Evolutionary conservation across 2,113 vertebrate species (phyloP).

Genomic region (Rostratula benghalensis): DNA sequence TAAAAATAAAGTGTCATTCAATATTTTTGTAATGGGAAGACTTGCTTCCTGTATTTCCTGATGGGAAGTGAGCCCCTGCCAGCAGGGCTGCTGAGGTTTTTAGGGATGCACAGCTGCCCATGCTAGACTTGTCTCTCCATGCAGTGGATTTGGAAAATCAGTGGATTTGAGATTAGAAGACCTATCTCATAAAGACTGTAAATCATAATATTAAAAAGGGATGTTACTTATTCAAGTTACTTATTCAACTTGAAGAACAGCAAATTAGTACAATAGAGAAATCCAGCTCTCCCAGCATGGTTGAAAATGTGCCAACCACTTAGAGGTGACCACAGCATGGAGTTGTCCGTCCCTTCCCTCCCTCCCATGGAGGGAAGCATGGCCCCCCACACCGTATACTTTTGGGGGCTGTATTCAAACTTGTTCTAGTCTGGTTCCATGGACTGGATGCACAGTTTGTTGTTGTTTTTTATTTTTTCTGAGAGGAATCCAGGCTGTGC

Average conservation of each 20-base stretch:
- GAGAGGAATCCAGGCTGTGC: not conserved
- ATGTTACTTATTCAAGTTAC: no score
- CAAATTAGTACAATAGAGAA: not conserved
- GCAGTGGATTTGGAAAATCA: not conserved
- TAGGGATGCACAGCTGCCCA: not conserved
- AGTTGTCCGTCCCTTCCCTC: not conserved
- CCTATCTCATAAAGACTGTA: not conserved
- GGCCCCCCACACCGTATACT: rapidly evolving
- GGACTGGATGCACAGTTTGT: not conserved
- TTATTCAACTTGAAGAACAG: not conserved
- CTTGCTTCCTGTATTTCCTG: not conserved
- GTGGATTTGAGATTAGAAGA: not conserved
- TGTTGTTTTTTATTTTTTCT: no score
- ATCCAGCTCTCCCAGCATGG: not conserved
- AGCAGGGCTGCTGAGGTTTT: not conserved
- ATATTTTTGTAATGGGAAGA: not conserved
- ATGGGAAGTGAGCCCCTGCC: not conserved
- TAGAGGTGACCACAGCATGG: not conserved
- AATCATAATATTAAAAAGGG: not conserved
- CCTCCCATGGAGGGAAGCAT: no score
- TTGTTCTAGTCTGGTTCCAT: not conserved
- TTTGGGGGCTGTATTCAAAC: not conserved
- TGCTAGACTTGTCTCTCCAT: not conserved
- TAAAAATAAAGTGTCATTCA: not conserved
- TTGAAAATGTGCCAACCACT: not conserved